A percentile compares a stretch with the other conserved stretches of the same genome.
Evolutionary conservation across 2,888 invertebrate genomes (phyloP).

Genomic region (Limnephilus lunatus): DNA sequence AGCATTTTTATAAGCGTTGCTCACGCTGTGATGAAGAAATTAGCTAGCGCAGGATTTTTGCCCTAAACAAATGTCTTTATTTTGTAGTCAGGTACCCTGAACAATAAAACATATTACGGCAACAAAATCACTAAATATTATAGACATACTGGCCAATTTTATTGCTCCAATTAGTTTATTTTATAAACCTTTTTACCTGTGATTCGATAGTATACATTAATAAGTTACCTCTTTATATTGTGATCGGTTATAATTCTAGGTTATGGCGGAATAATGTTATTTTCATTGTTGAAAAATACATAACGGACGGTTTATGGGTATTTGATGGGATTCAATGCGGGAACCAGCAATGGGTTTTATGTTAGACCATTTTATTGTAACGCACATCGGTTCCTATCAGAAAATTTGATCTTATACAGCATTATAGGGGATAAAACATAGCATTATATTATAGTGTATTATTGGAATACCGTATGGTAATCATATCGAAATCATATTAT

Average conservation of each 20-base stretch:
- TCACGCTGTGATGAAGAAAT: no score
- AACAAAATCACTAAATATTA: neutral
- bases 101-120: neutral
- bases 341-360: conserved; percentile 47
- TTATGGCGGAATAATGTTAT: conserved; percentile 59
- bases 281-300: conserved; percentile 63
- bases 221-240: conserved; percentile 14
- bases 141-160: neutral
- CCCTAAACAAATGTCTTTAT: no score
- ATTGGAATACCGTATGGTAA: conserved; percentile 28
- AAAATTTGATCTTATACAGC: conserved; percentile 59
- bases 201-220: neutral
- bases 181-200: conserved; percentile 16
- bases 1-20: no score
- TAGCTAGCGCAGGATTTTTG: no score
- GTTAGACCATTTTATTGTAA: conserved; percentile 59
- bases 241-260: conserved; percentile 55
- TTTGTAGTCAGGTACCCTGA: no score
- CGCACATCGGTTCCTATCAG: conserved; percentile 55
- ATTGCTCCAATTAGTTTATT: neutral
- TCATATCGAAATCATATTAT: neutral
- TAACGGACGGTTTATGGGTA: conserved; percentile 59
- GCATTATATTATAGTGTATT: conserved; percentile 32
- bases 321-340: conserved; percentile 58
- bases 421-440: conserved; percentile 45